Base-by-base conservation (phyloP, 2,113 vertebrate species). In the Cavia porcellus region DNA sequence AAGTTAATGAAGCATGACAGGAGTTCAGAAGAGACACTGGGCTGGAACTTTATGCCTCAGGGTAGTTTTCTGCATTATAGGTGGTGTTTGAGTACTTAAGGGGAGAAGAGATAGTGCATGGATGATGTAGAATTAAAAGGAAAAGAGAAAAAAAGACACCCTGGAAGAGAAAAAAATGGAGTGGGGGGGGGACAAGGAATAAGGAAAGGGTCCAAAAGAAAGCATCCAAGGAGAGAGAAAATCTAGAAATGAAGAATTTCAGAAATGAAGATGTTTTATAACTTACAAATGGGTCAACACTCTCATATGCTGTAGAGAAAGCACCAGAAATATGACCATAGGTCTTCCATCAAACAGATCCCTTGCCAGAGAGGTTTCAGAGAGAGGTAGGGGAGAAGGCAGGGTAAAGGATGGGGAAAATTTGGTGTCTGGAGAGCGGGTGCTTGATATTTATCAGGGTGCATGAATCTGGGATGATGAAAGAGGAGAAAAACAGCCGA, bases 231-330 rank as follows among this genome's bases (percentile, higher is more conserved):
- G n/a, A 68, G 72, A 86, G 24, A 90, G 11, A 2, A 66, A 52
- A 62, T 28, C n/a, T 42, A 1, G 19, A 64, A 38, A 45, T 7
- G 75, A 7, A 3, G 11, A 64, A 59, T 45, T 61, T 30, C 45
- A 93, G 75, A 47, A 87, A 72, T 50, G 72, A 86, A 61, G 77
- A 82, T 35, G 47, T 79, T 83, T 91, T 35, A 28, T 82, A 68
- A 85, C 62, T 74, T 19, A n/a, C 1, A 20, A 80, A 77, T n/a
- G 92, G 24, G 30, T 35, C 42, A 61, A 17, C 19, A 50, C 35
- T 77, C 25, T 86, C 4, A 74, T 47, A 74, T 30, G 52, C 47
- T 86, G 0, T 32, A 68, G 24, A 80, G 55, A 94, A 68, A 86
- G 17, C 57, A 59, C 57, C 57, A 59, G 61, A n/a, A 90, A 91